A percentile compares a stretch with the other conserved stretches of the same genome.
Evolutionary conservation across 1,140 invertebrate species (phyloP).

Genomic region (Belonocnema kinseyi): DNA sequence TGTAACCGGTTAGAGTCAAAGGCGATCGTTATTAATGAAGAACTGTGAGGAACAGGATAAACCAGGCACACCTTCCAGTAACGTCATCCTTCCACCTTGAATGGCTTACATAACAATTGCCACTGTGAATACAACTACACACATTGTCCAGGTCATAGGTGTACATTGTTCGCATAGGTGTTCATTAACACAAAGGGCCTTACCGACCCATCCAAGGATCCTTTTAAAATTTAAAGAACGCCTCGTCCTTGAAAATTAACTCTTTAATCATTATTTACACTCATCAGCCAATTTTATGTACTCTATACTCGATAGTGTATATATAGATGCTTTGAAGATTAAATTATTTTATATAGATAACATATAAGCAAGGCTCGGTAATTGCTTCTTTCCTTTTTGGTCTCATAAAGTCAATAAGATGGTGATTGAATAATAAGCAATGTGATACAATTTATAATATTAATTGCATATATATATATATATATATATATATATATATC

Average conservation of each 20-base stretch:
- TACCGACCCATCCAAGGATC: constrained; percentile 42
- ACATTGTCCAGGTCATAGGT: constrained; percentile 43
- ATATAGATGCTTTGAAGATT: constrained; percentile 1
- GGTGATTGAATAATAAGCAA: neutral
- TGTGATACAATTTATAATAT: neutral
- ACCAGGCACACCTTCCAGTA: constrained; percentile 58
- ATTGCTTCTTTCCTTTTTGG: constrained; percentile 1
- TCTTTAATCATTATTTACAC: constrained; percentile 37
- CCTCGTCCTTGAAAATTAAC: constrained; percentile 42
- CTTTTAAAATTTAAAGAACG: constrained; percentile 39
- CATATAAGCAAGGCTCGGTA: neutral
- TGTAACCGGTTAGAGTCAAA: constrained; percentile 38
- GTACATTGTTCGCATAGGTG: constrained; percentile 39
- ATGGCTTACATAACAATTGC: constrained; percentile 65
- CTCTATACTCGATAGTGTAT: neutral
- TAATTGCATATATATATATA: too few relatives aligned
- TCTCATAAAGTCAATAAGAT: too few relatives aligned
- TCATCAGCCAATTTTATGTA: constrained; percentile 32
- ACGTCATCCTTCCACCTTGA: constrained; percentile 66
- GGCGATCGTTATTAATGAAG: constrained; percentile 60
- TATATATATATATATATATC: too few relatives aligned
- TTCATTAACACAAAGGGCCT: constrained; percentile 37
- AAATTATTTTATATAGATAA: neutral
- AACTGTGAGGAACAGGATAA: constrained; percentile 61
- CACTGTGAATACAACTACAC: constrained; percentile 37